A percentile compares a stretch with the other conserved stretches of the same genome.
These are phyloP conservation scores for Pleuronectes platessa DNA, from an alignment of 2,113 vertebrate genomes.

Conservation along the genomic window DNA sequence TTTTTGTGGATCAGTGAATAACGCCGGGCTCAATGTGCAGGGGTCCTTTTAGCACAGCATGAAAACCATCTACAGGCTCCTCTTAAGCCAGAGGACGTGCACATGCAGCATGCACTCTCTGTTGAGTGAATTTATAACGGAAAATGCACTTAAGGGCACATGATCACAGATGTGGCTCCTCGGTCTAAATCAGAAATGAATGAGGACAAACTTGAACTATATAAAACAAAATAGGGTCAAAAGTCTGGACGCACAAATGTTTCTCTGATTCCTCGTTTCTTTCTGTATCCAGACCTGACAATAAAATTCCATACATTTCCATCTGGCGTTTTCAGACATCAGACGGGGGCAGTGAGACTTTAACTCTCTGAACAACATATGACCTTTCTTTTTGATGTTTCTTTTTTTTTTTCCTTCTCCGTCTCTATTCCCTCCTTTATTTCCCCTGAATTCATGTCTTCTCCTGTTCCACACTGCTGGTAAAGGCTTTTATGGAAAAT, in stretches of 20 bases:
- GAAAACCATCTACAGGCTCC: constrained; percentile 4
- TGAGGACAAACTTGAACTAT: constrained; percentile 15
- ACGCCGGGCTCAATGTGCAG: not conserved
- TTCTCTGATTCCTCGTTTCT: not conserved
- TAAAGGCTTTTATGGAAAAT: constrained; percentile 69
- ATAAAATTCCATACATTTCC: not conserved
- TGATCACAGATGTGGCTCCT: constrained; percentile 54
- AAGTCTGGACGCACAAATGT: too few species aligned
- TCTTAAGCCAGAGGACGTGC: constrained; percentile 28
- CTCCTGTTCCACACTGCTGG: constrained; percentile 57
- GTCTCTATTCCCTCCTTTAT: not conserved
- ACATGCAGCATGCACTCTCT: constrained; percentile 25
- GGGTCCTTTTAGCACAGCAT: not conserved
- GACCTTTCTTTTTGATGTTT: constrained; percentile 64
- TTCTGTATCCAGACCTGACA: not conserved
- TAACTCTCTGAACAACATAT: constrained; percentile 55
- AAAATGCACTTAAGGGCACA: constrained; percentile 64
- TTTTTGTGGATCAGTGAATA: not conserved
- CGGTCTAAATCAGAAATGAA: constrained; percentile 52
- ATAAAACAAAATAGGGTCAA: too few species aligned
- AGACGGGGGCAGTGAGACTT: constrained; percentile 32
- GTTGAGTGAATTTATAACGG: constrained; percentile 48
- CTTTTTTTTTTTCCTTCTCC: constrained; percentile 8
- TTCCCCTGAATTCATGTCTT: constrained; percentile 50
- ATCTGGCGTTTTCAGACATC: constrained; percentile 8